Evolutionary conservation across 2,888 invertebrate genomes (phyloP), one percentile per base, ranked within the genome.

Genomic region (Tridacna gigas): DNA sequence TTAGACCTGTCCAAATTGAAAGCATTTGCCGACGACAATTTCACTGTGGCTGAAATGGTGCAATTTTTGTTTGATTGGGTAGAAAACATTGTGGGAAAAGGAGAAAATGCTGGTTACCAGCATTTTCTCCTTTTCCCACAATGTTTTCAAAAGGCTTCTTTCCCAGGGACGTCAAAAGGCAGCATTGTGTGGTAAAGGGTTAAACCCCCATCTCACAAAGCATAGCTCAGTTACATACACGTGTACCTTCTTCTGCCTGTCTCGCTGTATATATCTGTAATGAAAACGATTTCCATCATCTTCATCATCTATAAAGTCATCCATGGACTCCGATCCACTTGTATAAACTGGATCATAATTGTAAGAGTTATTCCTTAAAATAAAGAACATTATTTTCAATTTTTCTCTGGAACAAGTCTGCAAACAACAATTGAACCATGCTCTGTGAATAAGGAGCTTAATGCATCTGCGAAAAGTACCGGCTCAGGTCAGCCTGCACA

Each of bases 281-380:
- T 20, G n/a, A 60, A 60, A 20, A 60, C 60, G 4, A 60, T 60
- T n/a, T 60, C 60, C 18, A 37, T 37, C 2, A 2, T 37, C 22
- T 13, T 66, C 86, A 73, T 84, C 82, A 51, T 75, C 74, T 2
- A 87, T 71, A 28, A 88, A 88, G 37, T 84, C 79, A 4, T 84
- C 77, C 79, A 84, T 66, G 9, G 88, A 88, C 47, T 88, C 88
- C 22, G 84, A 84, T 15, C 88, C 88, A 83, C 88, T 88, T 18
- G 88, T 84, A 60, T 77, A 77, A 22, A 66, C 82, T 0, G 88
- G 88, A 65, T 88, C 88, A 86, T 75, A 88, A 67, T 88, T 88
- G 63, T 88, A 88, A 0, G 84, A 79, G 66, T 77, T 77, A 48
- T 80, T 86, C 60, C 88, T 88, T 51, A 61, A 84, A 79, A 60